Conservation (phyloP, 2,888 invertebrate genomes). For the Clepsis dumicolana region DNA sequence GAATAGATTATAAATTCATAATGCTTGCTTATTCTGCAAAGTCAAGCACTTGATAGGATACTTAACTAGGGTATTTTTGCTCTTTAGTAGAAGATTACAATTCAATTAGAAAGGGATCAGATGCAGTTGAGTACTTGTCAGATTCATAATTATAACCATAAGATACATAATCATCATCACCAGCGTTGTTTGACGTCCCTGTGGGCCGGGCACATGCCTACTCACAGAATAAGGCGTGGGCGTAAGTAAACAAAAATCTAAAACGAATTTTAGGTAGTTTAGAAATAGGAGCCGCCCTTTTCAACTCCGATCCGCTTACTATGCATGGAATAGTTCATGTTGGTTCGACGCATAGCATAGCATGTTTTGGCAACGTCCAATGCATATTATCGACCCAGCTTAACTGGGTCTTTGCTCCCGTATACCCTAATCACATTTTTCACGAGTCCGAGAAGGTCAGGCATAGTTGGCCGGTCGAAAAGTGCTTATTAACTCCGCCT, state of each 20-base stretch:
- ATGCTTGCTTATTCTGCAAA: not conserved
- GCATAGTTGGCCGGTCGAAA: slow-evolving; percentile 1
- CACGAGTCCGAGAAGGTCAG: not conserved
- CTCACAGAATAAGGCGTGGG: too few relatives aligned
- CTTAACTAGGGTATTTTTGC: too few relatives aligned
- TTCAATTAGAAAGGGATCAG: too few relatives aligned
- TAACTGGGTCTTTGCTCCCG: not conserved
- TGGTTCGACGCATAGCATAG: slow-evolving; percentile 10
- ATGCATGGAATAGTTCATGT: slow-evolving; percentile 13
- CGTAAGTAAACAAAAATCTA: too few relatives aligned
- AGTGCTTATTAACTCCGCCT: slow-evolving; percentile 7
- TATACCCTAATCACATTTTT: not conserved
- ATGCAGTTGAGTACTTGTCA: too few relatives aligned
- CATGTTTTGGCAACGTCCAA: slow-evolving; percentile 30
- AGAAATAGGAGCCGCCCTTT: not conserved
- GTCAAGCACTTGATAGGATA: not conserved
- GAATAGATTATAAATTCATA: not conserved
- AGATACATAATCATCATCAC: too few relatives aligned
- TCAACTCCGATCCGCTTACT: slow-evolving; percentile 9
- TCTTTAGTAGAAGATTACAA: too few relatives aligned
- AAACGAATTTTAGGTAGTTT: not conserved
- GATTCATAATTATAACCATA: too few relatives aligned
- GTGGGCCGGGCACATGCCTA: too few relatives aligned
- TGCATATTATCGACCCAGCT: slow-evolving; percentile 32
- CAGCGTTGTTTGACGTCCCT: too few relatives aligned